These are phyloP conservation scores for Brachystomella parvula DNA, from an alignment of 1,140 invertebrate genomes.

Conservation along the genomic window DNA sequence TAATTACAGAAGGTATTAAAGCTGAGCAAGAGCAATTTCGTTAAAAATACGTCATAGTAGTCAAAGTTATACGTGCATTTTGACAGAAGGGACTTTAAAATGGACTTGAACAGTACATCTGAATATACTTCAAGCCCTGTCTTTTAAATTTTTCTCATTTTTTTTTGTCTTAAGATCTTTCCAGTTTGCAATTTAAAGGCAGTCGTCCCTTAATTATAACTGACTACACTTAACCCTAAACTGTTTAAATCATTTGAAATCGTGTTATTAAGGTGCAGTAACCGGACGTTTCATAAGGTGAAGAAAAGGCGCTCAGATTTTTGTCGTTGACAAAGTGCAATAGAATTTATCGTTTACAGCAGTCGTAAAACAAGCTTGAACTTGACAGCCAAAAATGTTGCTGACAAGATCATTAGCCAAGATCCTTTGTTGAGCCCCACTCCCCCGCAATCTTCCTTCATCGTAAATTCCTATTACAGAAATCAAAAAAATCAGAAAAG, in stretches of 20 bases:
- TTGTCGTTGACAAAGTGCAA: background rate
- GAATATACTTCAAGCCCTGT: too few relatives aligned
- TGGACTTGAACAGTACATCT: too few relatives aligned
- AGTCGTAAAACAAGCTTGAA: background rate
- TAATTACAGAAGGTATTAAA: too few relatives aligned
- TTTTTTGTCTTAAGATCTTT: too few relatives aligned
- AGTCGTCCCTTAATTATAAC: background rate
- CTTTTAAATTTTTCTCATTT: too few relatives aligned
- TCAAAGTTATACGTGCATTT: too few relatives aligned
- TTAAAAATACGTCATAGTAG: too few relatives aligned
- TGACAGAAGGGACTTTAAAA: too few relatives aligned
- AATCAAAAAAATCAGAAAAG: background rate
- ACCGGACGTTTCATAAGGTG: background rate
- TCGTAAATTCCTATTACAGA: background rate
- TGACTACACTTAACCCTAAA: background rate
- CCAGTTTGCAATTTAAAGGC: background rate
- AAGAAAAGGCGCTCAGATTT: slow-evolving; percentile 2
- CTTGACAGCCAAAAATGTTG: background rate
- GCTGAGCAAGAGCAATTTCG: too few relatives aligned
- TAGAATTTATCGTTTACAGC: background rate
- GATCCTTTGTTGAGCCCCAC: background rate
- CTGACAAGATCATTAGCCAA: background rate
- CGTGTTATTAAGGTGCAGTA: slow-evolving; percentile 3
- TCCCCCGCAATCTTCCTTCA: slow-evolving; percentile 10
- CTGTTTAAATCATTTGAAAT: too few relatives aligned